Evolutionary conservation across 2,113 vertebrate species (phyloP).

Genomic region (Hepsetus odoe): DNA sequence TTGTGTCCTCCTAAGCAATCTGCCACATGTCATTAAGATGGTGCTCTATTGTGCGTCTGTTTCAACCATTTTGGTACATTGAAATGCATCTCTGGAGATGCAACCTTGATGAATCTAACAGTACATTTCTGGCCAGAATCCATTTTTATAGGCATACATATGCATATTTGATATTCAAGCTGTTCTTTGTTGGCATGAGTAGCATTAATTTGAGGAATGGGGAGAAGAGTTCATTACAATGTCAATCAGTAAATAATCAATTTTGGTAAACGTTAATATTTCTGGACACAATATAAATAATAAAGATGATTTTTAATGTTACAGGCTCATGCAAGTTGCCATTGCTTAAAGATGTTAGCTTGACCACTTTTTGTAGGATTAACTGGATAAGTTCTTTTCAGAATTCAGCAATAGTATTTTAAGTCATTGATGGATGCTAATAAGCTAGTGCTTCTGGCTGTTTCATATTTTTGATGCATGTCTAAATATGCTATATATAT

Average conservation of each 20-base stretch:
- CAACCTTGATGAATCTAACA: conserved; percentile 13
- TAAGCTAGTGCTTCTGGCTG: not conserved
- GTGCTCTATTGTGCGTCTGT: conserved; percentile 9
- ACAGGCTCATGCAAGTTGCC: not conserved
- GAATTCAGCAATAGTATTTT: not conserved
- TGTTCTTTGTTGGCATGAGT: not conserved
- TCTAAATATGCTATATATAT: not conserved
- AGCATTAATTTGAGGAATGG: not conserved
- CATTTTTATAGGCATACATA: not conserved
- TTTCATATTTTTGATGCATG: not conserved
- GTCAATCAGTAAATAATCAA: conserved; percentile 3
- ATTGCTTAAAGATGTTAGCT: too few relatives aligned
- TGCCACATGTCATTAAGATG: conserved; percentile 24
- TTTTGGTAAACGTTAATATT: conserved; percentile 10
- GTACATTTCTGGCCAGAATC: not conserved
- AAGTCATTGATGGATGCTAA: not conserved
- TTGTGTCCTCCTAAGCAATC: conserved; percentile 32
- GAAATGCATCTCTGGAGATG: conserved; percentile 22
- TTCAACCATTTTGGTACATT: conserved; percentile 18
- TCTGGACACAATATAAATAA: not conserved
- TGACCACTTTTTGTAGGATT: not conserved
- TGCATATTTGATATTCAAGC: conserved; percentile 16
- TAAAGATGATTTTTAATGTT: not conserved
- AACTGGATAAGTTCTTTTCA: too few relatives aligned
- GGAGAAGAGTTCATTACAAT: conserved; percentile 4